Conservation (phyloP, 2,113 vertebrate genomes). For the Corapipo altera region DNA sequence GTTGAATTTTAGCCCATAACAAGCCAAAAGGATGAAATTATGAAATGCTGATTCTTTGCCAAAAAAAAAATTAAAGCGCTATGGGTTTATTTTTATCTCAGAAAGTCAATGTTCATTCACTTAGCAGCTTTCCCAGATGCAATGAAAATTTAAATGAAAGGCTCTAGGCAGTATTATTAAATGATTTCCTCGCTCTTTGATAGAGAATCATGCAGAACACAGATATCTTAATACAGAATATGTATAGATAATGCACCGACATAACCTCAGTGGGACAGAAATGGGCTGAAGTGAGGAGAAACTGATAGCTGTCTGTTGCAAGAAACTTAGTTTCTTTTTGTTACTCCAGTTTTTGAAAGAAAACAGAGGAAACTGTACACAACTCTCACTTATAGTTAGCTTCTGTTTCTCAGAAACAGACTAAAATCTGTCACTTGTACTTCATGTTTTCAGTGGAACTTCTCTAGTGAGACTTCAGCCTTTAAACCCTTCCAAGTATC, state of each 20-base stretch:
- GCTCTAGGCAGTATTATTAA: constrained; percentile 58
- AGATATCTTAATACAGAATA: constrained; percentile 61
- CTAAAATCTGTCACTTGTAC: not conserved
- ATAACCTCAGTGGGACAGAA: not conserved
- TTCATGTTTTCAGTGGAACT: not conserved
- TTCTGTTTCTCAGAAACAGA: not conserved
- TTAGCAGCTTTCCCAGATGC: constrained; percentile 63
- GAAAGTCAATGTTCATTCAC: constrained; percentile 67
- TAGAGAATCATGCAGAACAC: constrained; percentile 34
- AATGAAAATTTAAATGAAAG: constrained; percentile 77
- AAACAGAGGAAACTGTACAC: not conserved
- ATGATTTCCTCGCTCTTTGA: constrained; percentile 57
- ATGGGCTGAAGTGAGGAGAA: not conserved
- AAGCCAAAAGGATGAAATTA: constrained; percentile 66
- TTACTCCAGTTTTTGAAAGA: not conserved
- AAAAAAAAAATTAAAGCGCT: constrained; percentile 58
- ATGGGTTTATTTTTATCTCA: constrained; percentile 71
- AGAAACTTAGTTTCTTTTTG: not conserved
- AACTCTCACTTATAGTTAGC: not conserved
- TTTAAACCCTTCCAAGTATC: not conserved
- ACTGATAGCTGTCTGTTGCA: not conserved
- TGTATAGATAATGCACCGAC: constrained; percentile 8
- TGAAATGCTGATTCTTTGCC: constrained; percentile 61
- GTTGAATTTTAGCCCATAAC: constrained; percentile 70
- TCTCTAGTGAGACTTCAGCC: not conserved